Evolutionary conservation across 2,113 vertebrate species (phyloP), one percentile per base, ranked within the genome.

Genomic region (Neofelis nebulosa): DNA sequence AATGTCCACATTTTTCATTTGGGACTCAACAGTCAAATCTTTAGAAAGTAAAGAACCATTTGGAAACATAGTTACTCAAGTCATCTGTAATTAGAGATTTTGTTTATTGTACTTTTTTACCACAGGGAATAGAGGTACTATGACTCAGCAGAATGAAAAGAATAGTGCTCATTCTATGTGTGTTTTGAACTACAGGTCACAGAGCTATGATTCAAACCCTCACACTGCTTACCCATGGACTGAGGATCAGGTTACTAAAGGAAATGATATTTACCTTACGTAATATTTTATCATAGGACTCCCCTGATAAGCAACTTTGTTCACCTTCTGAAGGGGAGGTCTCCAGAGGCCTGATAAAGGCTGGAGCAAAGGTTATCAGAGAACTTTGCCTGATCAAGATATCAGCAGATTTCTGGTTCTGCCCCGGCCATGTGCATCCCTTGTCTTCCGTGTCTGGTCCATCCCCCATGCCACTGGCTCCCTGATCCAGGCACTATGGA

Each of bases 401-500:
- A 7, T 13, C 76, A 36, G 63, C 25, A 45, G 45, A 57, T 10
- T 31, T 15, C 61, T 48, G 25, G 18, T 18, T 76, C 36, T 10
- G 19, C 18, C 16, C n/a, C 33, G 18, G 21, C 15, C 3, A 0
- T 5, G 18, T 38, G 50, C 5, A 73, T 15, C 61, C 11, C 0
- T 0, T 3, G 15, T 41, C 3, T n/a, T 21, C 83, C 45, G 5
- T 31, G 10, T 65, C 31, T 61, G 41, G 12, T 12, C 38, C 27
- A 7, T 4, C n/a, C 27, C 15, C 10, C 12, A 2, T 31, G 25
- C 45, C 29, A 25, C 79, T 48, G 1, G 11, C 14, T 27, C 57
- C 52, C 41, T n/a, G 41, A 68, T 50, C 76, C 5, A 21, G 12
- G 27, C 23, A 5, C 23, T 65, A 18, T 25, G 2, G 63, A 78